Percentiles rank a stretch among this genome's conserved stretches.
Conservation (phyloP, 2,797 vertebrate genomes). For the Gadopsis marmoratus region DNA sequence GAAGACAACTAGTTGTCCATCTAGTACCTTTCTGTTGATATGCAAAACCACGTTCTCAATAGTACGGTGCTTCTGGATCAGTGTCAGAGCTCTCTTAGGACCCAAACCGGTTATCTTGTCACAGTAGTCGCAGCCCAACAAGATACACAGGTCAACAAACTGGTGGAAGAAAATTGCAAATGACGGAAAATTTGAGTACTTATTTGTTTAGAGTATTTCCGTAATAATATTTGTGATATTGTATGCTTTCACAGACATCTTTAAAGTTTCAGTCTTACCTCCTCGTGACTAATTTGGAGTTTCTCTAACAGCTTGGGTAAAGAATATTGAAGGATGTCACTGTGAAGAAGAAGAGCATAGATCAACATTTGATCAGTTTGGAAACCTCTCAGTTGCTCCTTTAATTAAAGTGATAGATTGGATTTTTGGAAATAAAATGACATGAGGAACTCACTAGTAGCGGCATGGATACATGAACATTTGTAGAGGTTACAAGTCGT, state of each 20-base stretch:
- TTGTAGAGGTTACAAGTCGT: not conserved
- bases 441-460: not conserved
- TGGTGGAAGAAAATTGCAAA: constrained; percentile 49
- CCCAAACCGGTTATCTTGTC: constrained; percentile 86
- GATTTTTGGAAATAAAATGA: not conserved
- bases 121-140: constrained; percentile 91
- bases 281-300: constrained; percentile 79
- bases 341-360: constrained; percentile 50
- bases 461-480: not conserved
- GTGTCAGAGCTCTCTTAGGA: constrained; percentile 83
- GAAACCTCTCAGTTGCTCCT: not conserved
- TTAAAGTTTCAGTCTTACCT: constrained; percentile 76
- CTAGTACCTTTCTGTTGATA: constrained; percentile 81
- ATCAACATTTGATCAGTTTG: not conserved
- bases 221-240: not conserved
- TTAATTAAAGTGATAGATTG: not conserved
- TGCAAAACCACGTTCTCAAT: constrained; percentile 85
- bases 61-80: constrained; percentile 84
- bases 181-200: not conserved
- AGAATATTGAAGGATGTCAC: constrained; percentile 84
- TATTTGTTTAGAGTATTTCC: not conserved
- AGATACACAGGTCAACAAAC: constrained; percentile 91
- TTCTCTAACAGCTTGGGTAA: constrained; percentile 80
- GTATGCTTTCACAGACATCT: not conserved
- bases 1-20: not conserved